Conservation (phyloP, 2,888 invertebrate genomes). For the Euplagia quadripunctaria region DNA sequence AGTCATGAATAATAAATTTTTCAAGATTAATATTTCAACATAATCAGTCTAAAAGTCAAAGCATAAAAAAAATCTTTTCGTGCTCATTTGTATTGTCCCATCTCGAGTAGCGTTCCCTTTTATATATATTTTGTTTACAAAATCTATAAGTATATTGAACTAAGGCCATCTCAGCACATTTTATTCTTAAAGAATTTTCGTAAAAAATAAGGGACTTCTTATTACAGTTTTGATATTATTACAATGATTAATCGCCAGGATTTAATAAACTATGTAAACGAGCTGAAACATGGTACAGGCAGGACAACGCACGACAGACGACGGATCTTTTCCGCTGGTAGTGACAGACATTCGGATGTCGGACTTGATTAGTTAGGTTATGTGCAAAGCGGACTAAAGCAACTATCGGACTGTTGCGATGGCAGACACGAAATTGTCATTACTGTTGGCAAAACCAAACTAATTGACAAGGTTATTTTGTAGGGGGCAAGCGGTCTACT, state of each 20-base stretch:
- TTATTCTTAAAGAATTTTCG: neutral
- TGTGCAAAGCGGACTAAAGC: neutral
- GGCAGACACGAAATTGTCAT: neutral
- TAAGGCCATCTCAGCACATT: neutral
- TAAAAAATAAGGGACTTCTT: neutral
- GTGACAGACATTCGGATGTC: neutral
- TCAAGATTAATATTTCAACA: neutral
- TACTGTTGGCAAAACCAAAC: neutral
- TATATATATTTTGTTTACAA: slow-evolving; percentile 2
- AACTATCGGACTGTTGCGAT: neutral
- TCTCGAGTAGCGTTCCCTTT: slow-evolving; percentile 2
- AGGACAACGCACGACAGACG: neutral
- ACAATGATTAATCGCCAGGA: neutral
- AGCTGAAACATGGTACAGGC: neutral
- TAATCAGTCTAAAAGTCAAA: neutral
- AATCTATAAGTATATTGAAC: neutral
- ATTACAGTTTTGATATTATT: neutral
- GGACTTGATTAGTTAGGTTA: neutral
- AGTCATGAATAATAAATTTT: neutral
- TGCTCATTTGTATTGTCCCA: neutral
- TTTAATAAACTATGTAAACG: neutral
- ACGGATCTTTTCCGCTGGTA: neutral
- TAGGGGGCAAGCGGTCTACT: too few species aligned
- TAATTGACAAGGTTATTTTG: neutral
- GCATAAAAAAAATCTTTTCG: slow-evolving; percentile 3